Conservation (phyloP, 2,888 invertebrate genomes). For the Ceraclea dissimilis region DNA sequence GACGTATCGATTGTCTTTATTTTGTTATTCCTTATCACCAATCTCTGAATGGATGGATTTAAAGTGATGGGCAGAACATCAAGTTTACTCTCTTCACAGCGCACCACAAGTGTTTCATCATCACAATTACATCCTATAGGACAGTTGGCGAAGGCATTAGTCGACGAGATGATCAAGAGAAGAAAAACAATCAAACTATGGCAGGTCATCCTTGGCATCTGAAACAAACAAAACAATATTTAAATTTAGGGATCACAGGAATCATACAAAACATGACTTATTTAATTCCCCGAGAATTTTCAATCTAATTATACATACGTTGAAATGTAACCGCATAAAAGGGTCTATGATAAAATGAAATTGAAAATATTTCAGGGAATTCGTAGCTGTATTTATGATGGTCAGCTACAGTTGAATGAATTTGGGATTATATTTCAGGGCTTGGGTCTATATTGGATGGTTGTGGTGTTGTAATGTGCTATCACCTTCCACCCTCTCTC, state of each 20-base stretch:
- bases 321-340: not conserved
- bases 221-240: conserved; percentile 14
- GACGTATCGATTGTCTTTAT: conserved; percentile 85
- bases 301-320: not conserved
- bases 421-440: conserved; percentile 1
- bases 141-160: conserved; percentile 64
- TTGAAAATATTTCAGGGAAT: conserved; percentile 7
- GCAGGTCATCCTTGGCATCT: conserved; percentile 27
- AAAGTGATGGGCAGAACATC: conserved; percentile 86
- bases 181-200: conserved; percentile 31
- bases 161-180: conserved; percentile 35
- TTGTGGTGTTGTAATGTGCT: conserved; percentile 8
- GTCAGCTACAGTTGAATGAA: not conserved
- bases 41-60: conserved; percentile 81
- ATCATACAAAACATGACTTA: no score
- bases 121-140: conserved; percentile 85
- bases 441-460: not conserved
- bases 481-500: not conserved
- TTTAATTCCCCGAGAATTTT: not conserved
- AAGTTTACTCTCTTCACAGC: conserved; percentile 77
- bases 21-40: conserved; percentile 77
- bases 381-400: conserved; percentile 5
- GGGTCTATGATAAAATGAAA: conserved; percentile 1
- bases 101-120: conserved; percentile 80
- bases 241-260: no score